These are phyloP conservation scores for Meta bourneti DNA, from an alignment of 2,888 invertebrate genomes.

Conservation along the genomic window DNA sequence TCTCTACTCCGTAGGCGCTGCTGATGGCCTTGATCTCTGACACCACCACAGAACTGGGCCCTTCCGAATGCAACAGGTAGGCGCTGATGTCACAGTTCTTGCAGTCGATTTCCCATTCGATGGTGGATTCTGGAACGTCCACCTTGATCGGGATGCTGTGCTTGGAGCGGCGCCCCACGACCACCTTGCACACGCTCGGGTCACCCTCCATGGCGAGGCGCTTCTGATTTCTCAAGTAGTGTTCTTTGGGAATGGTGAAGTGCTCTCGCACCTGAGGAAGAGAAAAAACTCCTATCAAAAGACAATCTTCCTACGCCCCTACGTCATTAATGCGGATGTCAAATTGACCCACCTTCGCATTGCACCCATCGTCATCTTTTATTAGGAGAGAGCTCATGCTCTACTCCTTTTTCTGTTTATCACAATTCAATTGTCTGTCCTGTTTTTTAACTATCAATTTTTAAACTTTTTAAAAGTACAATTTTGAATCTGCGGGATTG, in stretches of 20 bases:
- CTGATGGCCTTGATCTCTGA: neutral
- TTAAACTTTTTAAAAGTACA: too few relatives aligned
- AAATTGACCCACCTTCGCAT: too few relatives aligned
- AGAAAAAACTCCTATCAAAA: neutral
- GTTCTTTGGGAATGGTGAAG: conserved; percentile 31
- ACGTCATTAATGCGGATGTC: too few relatives aligned
- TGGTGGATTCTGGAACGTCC: conserved; percentile 9
- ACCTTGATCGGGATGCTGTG: conserved; percentile 30
- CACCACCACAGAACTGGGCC: neutral
- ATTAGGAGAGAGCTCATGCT: too few relatives aligned
- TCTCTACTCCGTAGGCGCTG: conserved; percentile 37
- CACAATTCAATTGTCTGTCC: too few relatives aligned
- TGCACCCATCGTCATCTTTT: too few relatives aligned
- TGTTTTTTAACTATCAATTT: too few relatives aligned
- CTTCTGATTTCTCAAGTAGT: conserved; percentile 53
- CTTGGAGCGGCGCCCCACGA: conserved; percentile 58
- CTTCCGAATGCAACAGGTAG: conserved; percentile 24
- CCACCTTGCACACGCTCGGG: conserved; percentile 41
- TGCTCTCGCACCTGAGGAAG: conserved; percentile 33
- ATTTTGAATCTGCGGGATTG: too few relatives aligned
- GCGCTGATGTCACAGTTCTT: conserved; percentile 41
- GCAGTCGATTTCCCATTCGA: conserved; percentile 66
- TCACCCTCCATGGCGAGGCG: conserved; percentile 6
- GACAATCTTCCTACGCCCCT: too few relatives aligned
- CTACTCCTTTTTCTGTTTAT: too few relatives aligned